These are phyloP conservation scores for Bostrychus sinensis DNA, from an alignment of 2,113 vertebrate species.

Conservation along the genomic window DNA sequence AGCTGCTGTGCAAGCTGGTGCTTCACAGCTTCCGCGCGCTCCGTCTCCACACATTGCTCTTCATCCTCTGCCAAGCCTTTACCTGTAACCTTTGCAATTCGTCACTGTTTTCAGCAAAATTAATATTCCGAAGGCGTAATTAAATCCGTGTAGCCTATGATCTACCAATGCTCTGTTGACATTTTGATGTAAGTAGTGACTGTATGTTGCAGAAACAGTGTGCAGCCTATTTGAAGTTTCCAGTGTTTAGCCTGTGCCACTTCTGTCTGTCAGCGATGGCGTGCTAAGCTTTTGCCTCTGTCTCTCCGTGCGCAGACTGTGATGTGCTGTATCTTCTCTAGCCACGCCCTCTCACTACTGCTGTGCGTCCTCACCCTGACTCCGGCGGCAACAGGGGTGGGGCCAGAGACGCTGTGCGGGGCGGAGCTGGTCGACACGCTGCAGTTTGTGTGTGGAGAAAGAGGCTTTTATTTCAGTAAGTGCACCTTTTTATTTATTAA, in stretches of 20 bases:
- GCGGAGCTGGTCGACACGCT: conserved; percentile 98
- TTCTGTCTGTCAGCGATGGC: conserved; percentile 9
- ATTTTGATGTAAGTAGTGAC: too few species aligned
- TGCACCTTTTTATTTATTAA: conserved; percentile 81
- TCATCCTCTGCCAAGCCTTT: too few species aligned
- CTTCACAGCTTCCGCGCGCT: conserved; percentile 42
- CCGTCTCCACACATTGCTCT: conserved; percentile 46
- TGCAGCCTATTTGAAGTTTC: conserved; percentile 28
- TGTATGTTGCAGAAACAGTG: too few species aligned
- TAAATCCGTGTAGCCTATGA: too few species aligned
- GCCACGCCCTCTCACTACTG: conserved; percentile 93
- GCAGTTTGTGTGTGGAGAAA: conserved; percentile 98
- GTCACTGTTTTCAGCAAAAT: too few species aligned
- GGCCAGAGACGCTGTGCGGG: conserved; percentile 95
- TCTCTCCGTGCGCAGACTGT: conserved; percentile 83
- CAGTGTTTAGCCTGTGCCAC: conserved; percentile 13
- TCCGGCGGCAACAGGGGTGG: conserved; percentile 83
- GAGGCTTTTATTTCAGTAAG: conserved; percentile 99
- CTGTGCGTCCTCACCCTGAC: conserved; percentile 95
- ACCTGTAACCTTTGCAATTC: too few species aligned
- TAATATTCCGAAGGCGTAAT: too few species aligned
- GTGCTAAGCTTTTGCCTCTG: conserved; percentile 16
- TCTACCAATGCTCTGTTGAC: too few species aligned
- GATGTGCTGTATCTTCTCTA: conserved; percentile 88
- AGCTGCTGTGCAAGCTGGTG: conserved; percentile 43